These are phyloP conservation scores for Phortica magna DNA, from an alignment of 2,888 invertebrate species.

Conservation along the genomic window DNA sequence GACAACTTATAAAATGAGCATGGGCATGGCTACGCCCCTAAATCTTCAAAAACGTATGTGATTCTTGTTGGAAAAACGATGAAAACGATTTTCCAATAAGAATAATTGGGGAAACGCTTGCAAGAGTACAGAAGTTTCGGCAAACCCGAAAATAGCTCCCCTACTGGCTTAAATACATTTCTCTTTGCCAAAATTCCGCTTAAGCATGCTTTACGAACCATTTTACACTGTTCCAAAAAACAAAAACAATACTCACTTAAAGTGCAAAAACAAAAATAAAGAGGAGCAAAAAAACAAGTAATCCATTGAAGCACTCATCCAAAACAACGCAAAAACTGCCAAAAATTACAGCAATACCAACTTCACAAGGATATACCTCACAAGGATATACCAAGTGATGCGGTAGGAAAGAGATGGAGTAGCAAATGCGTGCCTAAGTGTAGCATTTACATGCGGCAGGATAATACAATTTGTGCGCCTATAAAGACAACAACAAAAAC, in stretches of 20 bases:
- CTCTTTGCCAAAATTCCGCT: too few species aligned
- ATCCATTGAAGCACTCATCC: constrained; percentile 29
- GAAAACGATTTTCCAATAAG: too few species aligned
- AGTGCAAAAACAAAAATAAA: background rate
- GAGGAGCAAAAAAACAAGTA: background rate
- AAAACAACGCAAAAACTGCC: constrained; percentile 28
- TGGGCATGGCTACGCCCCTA: too few species aligned
- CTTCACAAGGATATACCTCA: constrained; percentile 23
- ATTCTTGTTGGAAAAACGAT: too few species aligned
- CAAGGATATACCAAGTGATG: constrained; percentile 35
- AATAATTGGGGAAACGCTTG: too few species aligned
- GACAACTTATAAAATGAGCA: too few species aligned
- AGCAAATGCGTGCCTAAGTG: constrained; percentile 68
- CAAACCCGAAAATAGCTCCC: too few species aligned
- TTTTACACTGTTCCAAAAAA: constrained; percentile 3
- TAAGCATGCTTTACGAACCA: background rate
- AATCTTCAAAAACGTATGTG: too few species aligned
- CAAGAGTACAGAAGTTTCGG: too few species aligned
- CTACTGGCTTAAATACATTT: too few species aligned
- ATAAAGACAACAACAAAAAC: constrained; percentile 22
- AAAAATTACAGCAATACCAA: constrained; percentile 18
- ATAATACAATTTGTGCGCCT: constrained; percentile 61
- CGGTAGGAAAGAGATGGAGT: background rate
- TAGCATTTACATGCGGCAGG: constrained; percentile 65
- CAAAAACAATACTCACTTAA: background rate